A percentile compares a stretch with the other conserved stretches of the same genome.
These are phyloP conservation scores for Cerceris ruficornis DNA, from an alignment of 2,888 invertebrate genomes.

Conservation along the genomic window DNA sequence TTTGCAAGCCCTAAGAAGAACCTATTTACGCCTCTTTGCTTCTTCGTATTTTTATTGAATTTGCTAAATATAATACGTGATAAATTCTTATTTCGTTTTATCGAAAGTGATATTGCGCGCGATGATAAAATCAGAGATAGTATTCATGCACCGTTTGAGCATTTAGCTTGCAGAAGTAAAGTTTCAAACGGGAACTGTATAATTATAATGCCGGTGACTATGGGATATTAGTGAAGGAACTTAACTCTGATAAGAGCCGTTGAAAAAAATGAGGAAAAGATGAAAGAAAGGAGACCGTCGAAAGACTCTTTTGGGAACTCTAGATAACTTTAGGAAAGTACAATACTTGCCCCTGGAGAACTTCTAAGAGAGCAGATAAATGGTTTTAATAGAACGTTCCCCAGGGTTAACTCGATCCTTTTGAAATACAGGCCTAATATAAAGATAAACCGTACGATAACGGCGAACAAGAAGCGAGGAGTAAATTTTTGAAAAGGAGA, in stretches of 20 bases:
- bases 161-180: constrained; percentile 6
- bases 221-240: constrained; percentile 44
- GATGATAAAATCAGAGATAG: neutral
- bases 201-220: constrained; percentile 31
- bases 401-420: constrained; percentile 26
- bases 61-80: too few species aligned
- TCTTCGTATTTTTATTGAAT: too few species aligned
- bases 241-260: constrained; percentile 49
- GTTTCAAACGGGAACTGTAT: constrained; percentile 40
- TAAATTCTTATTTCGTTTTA: too few species aligned
- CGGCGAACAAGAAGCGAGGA: neutral
- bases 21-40: too few species aligned
- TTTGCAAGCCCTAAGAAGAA: too few species aligned
- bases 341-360: constrained; percentile 50
- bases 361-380: constrained; percentile 58
- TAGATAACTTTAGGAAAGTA: constrained; percentile 60
- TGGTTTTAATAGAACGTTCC: constrained; percentile 61
- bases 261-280: constrained; percentile 50
- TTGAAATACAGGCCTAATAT: constrained; percentile 34
- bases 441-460: constrained; percentile 22
- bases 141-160: neutral
- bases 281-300: constrained; percentile 48
- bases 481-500: constrained; percentile 24
- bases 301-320: constrained; percentile 45
- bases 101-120: too few species aligned